phyloP scores from a whole-genome alignment of 2,797 vertebrate genomes.

The Pangasius larnaudii region DNA sequence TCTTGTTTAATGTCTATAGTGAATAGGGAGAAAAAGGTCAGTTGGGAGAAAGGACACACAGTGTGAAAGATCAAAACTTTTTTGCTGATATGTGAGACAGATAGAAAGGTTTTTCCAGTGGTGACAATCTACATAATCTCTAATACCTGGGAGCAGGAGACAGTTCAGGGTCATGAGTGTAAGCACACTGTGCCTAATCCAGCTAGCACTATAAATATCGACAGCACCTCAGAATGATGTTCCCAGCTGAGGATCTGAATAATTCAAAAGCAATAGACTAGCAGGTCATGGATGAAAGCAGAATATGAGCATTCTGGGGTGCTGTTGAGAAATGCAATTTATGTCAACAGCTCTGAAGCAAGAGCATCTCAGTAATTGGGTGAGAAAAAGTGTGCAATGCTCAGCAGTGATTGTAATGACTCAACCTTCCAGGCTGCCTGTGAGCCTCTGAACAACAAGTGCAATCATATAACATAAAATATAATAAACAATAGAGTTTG shows the following conservation, averaged over 20 bases:
- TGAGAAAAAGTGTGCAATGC: constrained; percentile 64
- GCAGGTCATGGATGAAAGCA: constrained; percentile 54
- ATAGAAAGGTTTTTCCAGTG: background rate
- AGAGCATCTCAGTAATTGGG: constrained; percentile 66
- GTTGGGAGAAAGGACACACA: background rate
- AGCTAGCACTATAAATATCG: constrained; percentile 48
- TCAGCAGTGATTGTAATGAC: constrained; percentile 61
- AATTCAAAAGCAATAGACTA: constrained; percentile 65
- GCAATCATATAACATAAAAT: constrained; percentile 33
- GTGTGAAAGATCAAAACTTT: background rate
- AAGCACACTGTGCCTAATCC: constrained; percentile 22
- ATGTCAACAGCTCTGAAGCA: constrained; percentile 65
- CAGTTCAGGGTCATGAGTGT: constrained; percentile 35
- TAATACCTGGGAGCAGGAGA: constrained; percentile 8
- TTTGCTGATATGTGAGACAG: constrained; percentile 21
- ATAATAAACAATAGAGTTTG: constrained; percentile 39
- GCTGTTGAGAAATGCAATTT: constrained; percentile 74
- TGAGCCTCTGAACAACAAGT: constrained; percentile 42
- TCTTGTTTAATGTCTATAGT: constrained; percentile 96
- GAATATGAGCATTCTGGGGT: constrained; percentile 62
- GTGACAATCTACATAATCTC: background rate
- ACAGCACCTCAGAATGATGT: constrained; percentile 27
- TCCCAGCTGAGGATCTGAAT: constrained; percentile 58
- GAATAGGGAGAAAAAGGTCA: constrained; percentile 31
- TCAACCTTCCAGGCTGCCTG: constrained; percentile 62